phyloP scores from a whole-genome alignment of 2,113 vertebrate genomes.

The Climacteris rufus region DNA sequence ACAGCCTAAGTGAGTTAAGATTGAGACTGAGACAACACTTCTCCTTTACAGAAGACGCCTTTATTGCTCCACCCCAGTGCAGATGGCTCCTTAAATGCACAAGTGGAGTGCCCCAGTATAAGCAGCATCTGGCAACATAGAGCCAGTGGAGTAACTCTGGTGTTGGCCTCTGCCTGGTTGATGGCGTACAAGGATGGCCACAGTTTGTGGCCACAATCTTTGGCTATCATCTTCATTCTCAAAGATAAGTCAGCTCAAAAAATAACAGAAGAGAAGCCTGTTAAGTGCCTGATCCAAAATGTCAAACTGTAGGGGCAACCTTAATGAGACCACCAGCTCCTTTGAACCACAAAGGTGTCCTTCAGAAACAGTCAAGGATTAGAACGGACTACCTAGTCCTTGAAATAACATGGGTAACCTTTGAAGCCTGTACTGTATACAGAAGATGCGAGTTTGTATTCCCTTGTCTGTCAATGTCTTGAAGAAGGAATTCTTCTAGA shows the following conservation, averaged over 20 bases:
- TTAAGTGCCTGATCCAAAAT: neutral
- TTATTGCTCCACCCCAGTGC: neutral
- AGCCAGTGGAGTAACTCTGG: neutral
- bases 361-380: neutral
- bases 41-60: neutral
- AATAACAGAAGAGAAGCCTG: neutral
- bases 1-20: neutral
- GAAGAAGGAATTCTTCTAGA: neutral
- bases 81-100: neutral
- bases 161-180: neutral
- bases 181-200: neutral
- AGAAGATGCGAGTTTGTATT: neutral
- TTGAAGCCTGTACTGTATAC: neutral
- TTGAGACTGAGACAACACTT: neutral
- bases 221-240: neutral
- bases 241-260: neutral
- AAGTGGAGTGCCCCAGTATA: fast-evolving
- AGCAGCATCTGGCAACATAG: neutral
- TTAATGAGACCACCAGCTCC: neutral
- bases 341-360: neutral
- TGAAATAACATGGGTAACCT: neutral
- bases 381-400: neutral
- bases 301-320: fast-evolving
- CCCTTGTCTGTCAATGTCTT: neutral
- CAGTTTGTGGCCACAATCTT: neutral